Evolutionary conservation across 2,797 vertebrate genomes (phyloP), one percentile per base, ranked within the genome.

Genomic region (Tinamus major): DNA sequence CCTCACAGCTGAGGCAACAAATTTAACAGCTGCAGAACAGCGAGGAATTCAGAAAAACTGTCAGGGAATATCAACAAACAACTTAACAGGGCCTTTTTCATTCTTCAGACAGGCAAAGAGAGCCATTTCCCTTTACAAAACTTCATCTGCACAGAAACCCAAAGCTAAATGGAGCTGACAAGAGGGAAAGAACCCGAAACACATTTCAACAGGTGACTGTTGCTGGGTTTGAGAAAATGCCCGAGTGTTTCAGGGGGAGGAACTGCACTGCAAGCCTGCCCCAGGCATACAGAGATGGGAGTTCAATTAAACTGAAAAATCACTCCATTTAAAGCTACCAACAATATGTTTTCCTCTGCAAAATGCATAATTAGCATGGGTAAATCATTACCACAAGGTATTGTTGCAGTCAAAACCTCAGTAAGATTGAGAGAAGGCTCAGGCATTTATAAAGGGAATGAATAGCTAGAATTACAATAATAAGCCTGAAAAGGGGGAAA

Each of bases 1-100:
- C 76, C 93, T 94, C 80, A n/a, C 93, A 92, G 96, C 95, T 96
- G 96, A 97, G 93, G 89, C 88, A 96, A 95, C 94, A 94, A 94
- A 95, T 89, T 65, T 46, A 90, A 93, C 95, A 95, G 96, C 95
- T 96, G 95, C 95, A 65, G 95, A 96, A 92, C 91, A 92, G 92
- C 59, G 9, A 94, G 90, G 89, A 89, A 92, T 69, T 70, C 85
- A 79, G 92, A 53, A 21, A 61, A 96, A 65, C 94, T 95, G 95
- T 88, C 82, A n/a, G 92, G 90, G 85, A 95, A 75, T 71, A 92
- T 89, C 96, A 96, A 91, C 93, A 95, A 95, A 91, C 94, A 94
- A 76, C 90, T 94, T 83, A 82, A 72, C 41, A 16, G 80, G 85
- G 78, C 39, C 63, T 87, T 75, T 82, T 65, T 80, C 80, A 55